Evolutionary conservation across 2,888 invertebrate genomes (phyloP).

Genomic region (Drosophila trichaetosa): DNA sequence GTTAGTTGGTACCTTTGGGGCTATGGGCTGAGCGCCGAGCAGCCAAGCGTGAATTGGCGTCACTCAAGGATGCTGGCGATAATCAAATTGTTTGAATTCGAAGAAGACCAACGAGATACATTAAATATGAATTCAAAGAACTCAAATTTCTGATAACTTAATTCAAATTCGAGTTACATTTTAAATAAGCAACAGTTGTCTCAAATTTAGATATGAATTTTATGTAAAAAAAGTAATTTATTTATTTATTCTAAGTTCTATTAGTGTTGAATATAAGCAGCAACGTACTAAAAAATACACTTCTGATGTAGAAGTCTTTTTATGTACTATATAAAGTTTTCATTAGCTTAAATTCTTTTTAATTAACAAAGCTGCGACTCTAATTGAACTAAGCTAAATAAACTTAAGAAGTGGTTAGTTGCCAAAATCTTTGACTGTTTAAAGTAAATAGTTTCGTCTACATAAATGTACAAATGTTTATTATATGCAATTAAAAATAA

Average conservation of each 20-base stretch:
- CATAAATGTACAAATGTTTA: background rate
- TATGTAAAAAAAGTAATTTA: background rate
- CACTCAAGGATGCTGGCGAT: slow-evolving; percentile 62
- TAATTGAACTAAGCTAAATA: background rate
- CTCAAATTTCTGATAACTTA: background rate
- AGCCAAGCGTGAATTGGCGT: slow-evolving; percentile 58
- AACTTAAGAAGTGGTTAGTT: slow-evolving; percentile 24
- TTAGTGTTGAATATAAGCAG: background rate
- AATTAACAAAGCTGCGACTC: background rate
- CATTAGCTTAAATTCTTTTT: background rate
- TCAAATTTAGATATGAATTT: background rate
- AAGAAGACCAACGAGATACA: background rate
- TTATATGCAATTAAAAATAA: background rate
- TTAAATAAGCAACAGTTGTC: background rate
- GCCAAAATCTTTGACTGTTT: slow-evolving; percentile 38
- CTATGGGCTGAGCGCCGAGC: slow-evolving; percentile 12
- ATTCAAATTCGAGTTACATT: background rate
- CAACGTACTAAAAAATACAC: background rate
- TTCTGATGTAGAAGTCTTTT: background rate
- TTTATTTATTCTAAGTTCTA: background rate
- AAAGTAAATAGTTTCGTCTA: background rate
- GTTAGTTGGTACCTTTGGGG: slow-evolving; percentile 7
- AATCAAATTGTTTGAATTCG: slow-evolving; percentile 11
- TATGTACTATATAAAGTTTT: background rate
- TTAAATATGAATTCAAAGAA: slow-evolving; percentile 16